Base-by-base conservation (phyloP, 2,888 invertebrate species). In the Cosmorhoe ocellata region DNA sequence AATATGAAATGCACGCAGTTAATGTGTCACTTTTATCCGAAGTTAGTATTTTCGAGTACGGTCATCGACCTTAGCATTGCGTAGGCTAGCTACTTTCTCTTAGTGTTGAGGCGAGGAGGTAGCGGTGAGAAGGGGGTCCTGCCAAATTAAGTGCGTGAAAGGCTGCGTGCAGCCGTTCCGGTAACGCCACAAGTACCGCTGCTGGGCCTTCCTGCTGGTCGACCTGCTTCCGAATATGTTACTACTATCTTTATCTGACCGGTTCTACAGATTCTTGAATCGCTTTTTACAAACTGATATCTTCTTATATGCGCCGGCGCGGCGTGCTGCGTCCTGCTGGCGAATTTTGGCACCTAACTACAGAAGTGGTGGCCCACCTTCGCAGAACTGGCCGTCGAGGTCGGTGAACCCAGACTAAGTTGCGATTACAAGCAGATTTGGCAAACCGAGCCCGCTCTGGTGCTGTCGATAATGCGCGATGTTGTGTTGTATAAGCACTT, bases 61-160 rank as follows among this genome's bases (percentile, higher is more conserved):
- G 88, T 82, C 89, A 75, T 80, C 81, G 89, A 89, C 89, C 89
- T 84, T 82, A 84, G 78, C 78, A 86, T 87, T 90, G 89, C 90
- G 88, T 89, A 87, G 87, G 85, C 81, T 79, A 87, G 86, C 90
- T 89, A 88, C 89, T 90, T 90, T 90, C 90, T 89, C 90, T 86
- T 66, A 74, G 67, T 74, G 81, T 71, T 75, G 77, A 66, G 64
- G 75, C 77, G 77, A 76, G 71, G 80, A 73, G 74, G 65, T 73
- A 63, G 79, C 69, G 79, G 80, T 55, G 79, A 67, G 83, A 77
- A 77, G 83, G 86, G 84, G 87, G 81, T 87, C 79, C 85, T 88
- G 82, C 89, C 89, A 85, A 90, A 90, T 87, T 84, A 87, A 83
- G 84, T 82, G 82, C 85, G 90, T 88, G 89, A 90, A 90, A 90